These are phyloP conservation scores for Anarrhichthys ocellatus DNA, from an alignment of 2,113 vertebrate species.

Conservation along the genomic window DNA sequence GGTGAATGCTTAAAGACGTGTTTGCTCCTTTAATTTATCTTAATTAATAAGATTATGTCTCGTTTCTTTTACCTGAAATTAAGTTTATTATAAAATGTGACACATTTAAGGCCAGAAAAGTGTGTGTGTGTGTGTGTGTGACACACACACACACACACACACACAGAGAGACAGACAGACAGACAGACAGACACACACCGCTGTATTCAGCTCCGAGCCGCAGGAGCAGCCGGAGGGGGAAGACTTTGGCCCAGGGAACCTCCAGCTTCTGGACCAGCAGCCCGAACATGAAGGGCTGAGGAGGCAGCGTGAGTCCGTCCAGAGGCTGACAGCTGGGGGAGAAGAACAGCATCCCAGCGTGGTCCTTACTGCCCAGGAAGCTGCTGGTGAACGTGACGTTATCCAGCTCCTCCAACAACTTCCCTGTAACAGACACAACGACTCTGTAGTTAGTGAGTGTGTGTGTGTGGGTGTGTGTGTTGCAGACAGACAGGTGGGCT, in stretches of 20 bases:
- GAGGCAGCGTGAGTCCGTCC: constrained; percentile 86
- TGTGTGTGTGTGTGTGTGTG: no score
- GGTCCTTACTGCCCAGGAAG: constrained; percentile 91
- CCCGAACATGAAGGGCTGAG: constrained; percentile 89
- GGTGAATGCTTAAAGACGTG: no score
- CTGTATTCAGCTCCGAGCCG: constrained; percentile 90
- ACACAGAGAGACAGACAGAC: no score
- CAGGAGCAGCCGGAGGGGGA: constrained; percentile 92
- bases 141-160: no score
- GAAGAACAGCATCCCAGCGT: constrained; percentile 94
- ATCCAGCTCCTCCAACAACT: constrained; percentile 89
- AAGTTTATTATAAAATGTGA: no score
- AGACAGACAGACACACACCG: constrained; percentile 71
- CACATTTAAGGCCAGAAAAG: no score
- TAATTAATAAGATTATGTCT: no score
- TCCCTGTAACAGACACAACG: constrained; percentile 82
- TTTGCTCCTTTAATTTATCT: no score
- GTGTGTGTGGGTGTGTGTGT: no score
- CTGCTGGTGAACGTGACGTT: constrained; percentile 92
- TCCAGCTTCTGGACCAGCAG: constrained; percentile 95
- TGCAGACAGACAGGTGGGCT: not conserved
- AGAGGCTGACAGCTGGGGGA: constrained; percentile 89
- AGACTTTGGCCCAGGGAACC: constrained; percentile 96
- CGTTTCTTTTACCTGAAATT: no score
- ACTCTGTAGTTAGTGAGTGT: no score